Percentiles rank a stretch among this genome's conserved stretches.
These are phyloP conservation scores for Pseudomugil gertrudae DNA, from an alignment of 2,797 vertebrate species.

Conservation along the genomic window DNA sequence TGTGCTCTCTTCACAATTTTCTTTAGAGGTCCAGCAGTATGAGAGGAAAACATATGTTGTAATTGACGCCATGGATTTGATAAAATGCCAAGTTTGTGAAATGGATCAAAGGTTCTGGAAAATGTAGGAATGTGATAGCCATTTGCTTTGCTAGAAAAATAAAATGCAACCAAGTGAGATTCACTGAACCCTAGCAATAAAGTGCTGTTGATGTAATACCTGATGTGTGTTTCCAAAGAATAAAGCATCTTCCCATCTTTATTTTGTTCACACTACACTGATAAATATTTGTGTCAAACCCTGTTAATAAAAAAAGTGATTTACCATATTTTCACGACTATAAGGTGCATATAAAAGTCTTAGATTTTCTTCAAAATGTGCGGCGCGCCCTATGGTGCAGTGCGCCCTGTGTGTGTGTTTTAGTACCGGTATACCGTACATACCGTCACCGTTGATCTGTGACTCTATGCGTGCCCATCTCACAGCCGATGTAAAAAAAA, in stretches of 20 bases:
- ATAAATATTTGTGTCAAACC: background rate
- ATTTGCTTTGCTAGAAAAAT: slow-evolving; percentile 16
- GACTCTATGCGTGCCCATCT: too few relatives aligned
- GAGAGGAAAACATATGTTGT: background rate
- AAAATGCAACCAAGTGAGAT: slow-evolving; percentile 29
- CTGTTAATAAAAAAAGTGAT: background rate
- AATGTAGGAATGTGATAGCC: background rate
- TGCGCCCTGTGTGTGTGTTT: too few relatives aligned
- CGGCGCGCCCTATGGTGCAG: too few relatives aligned
- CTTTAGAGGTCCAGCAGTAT: slow-evolving; percentile 27
- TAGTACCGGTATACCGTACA: too few relatives aligned
- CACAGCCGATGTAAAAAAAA: too few relatives aligned
- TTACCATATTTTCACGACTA: too few relatives aligned
- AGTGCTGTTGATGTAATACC: slow-evolving; percentile 18
- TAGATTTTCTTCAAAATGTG: too few relatives aligned
- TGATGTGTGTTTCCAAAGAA: slow-evolving; percentile 36
- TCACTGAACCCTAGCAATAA: slow-evolving; percentile 45
- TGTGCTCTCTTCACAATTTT: slow-evolving; percentile 25
- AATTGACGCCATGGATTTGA: background rate
- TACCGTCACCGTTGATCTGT: too few relatives aligned
- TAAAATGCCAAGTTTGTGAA: background rate
- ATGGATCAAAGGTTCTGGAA: slow-evolving; percentile 4
- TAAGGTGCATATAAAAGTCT: too few relatives aligned
- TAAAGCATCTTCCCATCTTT: slow-evolving; percentile 23
- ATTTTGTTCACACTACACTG: slow-evolving; percentile 8